phyloP scores from a whole-genome alignment of 2,113 vertebrate species.

The Sceloporus tristichus region DNA sequence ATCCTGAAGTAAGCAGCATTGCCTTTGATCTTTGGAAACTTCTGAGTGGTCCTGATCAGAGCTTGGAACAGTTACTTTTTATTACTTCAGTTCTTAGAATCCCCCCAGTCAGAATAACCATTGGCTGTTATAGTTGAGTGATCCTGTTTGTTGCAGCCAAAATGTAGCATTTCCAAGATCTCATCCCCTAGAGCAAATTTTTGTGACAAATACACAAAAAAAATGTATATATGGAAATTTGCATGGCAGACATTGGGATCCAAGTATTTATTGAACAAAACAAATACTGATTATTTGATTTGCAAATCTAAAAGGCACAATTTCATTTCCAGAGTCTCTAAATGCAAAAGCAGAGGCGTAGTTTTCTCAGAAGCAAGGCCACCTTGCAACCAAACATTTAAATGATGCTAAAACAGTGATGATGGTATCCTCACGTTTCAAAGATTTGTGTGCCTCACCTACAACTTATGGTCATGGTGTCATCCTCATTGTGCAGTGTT shows the following conservation, averaged over 20 bases:
- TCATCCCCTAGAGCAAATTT: neutral
- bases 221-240: neutral
- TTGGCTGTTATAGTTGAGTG: too few relatives aligned
- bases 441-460: fast-evolving
- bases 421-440: fast-evolving
- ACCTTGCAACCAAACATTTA: neutral
- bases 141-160: too few relatives aligned
- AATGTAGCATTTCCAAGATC: too few relatives aligned
- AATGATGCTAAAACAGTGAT: fast-evolving
- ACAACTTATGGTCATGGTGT: neutral
- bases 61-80: too few relatives aligned
- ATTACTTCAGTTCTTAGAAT: too few relatives aligned
- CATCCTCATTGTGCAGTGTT: neutral
- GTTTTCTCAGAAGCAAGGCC: neutral
- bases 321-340: neutral
- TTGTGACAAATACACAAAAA: neutral
- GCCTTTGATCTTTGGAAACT: neutral
- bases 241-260: neutral
- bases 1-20: neutral
- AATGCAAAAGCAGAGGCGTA: fast-evolving
- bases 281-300: neutral
- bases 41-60: neutral
- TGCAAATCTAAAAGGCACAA: neutral
- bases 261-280: neutral
- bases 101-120: too few relatives aligned